These are phyloP conservation scores for Delphinapterus leucas DNA, from an alignment of 2,113 vertebrate genomes.

Conservation along the genomic window DNA sequence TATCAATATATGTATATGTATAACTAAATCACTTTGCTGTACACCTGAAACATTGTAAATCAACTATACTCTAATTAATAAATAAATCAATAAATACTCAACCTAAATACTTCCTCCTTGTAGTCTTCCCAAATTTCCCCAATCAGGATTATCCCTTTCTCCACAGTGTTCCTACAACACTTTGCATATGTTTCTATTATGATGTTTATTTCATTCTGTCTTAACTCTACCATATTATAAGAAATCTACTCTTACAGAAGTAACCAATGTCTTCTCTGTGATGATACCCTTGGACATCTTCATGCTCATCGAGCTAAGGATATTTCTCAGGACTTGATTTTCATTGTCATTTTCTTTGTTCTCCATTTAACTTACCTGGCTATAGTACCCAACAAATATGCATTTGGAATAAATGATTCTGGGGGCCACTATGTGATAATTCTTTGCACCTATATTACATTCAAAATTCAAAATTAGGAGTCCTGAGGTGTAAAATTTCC, in stretches of 20 bases:
- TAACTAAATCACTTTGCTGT: neutral
- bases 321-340: neutral
- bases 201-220: neutral
- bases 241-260: neutral
- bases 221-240: neutral
- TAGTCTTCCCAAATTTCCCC: neutral
- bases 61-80: too few species aligned
- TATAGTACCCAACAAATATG: neutral
- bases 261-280: neutral
- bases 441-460: neutral
- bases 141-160: neutral
- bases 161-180: neutral
- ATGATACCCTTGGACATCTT: neutral
- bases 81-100: neutral
- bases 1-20: too few species aligned
- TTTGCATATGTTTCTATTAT: neutral
- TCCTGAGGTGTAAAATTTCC: neutral
- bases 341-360: neutral
- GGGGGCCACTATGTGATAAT: neutral
- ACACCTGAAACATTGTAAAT: neutral
- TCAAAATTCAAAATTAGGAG: slow-evolving; percentile 13
- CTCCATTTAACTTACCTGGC: neutral
- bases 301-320: neutral
- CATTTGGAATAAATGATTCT: neutral
- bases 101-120: neutral